phyloP scores from a whole-genome alignment of 2,888 invertebrate genomes.

The Callyntrura guangdongensis region DNA sequence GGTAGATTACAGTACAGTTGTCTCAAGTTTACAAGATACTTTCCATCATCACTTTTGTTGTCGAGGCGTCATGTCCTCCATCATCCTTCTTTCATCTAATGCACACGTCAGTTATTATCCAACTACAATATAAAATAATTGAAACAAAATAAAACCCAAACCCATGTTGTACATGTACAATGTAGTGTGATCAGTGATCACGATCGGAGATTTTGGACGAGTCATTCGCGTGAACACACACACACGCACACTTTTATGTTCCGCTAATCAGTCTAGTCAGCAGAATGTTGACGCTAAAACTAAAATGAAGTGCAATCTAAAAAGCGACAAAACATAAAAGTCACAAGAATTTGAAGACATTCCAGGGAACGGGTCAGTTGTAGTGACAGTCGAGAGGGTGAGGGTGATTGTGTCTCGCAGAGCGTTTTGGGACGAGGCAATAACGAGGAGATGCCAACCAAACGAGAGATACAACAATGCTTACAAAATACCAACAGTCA shows the following conservation, averaged over 20 bases:
- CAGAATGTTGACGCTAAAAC: not conserved
- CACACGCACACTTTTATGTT: not conserved
- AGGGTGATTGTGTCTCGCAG: not conserved
- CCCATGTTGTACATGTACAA: too few species aligned
- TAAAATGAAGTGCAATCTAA: not conserved
- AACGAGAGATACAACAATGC: too few species aligned
- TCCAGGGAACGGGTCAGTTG: slow-evolving; percentile 8
- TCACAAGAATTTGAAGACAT: not conserved
- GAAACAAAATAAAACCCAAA: slow-evolving; percentile 1
- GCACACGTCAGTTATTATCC: too few species aligned
- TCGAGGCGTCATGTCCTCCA: too few species aligned
- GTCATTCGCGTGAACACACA: not conserved
- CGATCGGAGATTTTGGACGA: not conserved
- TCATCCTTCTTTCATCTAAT: too few species aligned
- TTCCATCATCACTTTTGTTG: too few species aligned
- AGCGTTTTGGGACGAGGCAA: too few species aligned
- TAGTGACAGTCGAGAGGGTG: not conserved
- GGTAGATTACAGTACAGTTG: too few species aligned
- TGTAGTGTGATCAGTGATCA: too few species aligned
- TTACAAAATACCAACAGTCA: too few species aligned
- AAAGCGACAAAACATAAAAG: not conserved
- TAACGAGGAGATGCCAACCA: too few species aligned
- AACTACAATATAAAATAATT: not conserved
- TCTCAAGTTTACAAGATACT: too few species aligned
- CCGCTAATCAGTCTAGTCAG: slow-evolving; percentile 11